phyloP scores from a whole-genome alignment of 2,888 invertebrate genomes.

The Pherbina coryleti region DNA sequence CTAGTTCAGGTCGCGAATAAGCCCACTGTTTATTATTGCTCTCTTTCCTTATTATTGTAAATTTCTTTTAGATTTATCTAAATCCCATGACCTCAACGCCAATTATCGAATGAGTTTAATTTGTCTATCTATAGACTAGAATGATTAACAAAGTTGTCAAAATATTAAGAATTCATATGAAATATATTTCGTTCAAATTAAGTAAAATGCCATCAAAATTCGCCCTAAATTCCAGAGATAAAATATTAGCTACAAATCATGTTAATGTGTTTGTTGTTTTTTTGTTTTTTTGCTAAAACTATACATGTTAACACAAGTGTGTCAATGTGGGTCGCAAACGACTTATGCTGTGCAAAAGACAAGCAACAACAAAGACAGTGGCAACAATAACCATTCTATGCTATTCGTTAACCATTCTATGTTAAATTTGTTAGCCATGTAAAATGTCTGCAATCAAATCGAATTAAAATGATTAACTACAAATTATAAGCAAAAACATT shows the following conservation, averaged over 20 bases:
- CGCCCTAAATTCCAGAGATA: slow-evolving; percentile 20
- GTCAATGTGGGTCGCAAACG: background rate
- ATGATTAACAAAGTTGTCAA: background rate
- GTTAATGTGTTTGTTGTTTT: background rate
- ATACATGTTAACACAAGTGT: background rate
- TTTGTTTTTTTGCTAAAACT: background rate
- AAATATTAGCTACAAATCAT: slow-evolving; percentile 4
- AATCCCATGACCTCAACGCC: no score
- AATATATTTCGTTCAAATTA: background rate
- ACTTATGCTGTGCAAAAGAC: background rate
- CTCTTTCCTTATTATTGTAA: no score
- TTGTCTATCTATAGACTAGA: background rate
- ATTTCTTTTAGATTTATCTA: no score
- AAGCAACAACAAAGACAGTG: background rate
- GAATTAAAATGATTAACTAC: background rate
- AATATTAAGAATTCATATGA: background rate
- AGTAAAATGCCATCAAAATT: background rate
- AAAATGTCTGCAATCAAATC: background rate
- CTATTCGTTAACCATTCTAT: background rate
- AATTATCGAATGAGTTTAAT: background rate
- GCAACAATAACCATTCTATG: background rate
- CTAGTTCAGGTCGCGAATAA: no score
- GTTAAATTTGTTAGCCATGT: slow-evolving; percentile 1
- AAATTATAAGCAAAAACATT: background rate
- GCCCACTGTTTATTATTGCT: no score